A percentile compares a stretch with the other conserved stretches of the same genome.
Conservation (phyloP, 2,797 vertebrate genomes). For the Todus mexicanus region DNA sequence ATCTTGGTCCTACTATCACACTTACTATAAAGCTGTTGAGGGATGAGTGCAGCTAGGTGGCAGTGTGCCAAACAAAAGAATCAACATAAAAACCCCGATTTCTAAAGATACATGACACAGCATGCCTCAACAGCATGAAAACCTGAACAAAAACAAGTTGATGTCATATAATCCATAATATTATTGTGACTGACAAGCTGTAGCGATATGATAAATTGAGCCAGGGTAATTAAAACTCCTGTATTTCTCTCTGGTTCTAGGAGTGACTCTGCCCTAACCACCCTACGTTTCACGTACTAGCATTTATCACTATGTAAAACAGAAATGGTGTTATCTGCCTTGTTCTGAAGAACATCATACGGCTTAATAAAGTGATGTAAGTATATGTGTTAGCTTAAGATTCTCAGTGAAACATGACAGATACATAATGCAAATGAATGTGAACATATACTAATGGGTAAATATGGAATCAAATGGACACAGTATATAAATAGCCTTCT, state of each 20-base stretch:
- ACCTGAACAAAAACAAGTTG: not conserved
- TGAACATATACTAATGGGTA: not conserved
- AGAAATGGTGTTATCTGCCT: not conserved
- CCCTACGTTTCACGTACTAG: not conserved
- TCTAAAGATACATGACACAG: not conserved
- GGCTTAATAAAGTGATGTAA: not conserved
- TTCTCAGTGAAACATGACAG: not conserved
- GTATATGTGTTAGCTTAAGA: not conserved
- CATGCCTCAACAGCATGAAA: not conserved
- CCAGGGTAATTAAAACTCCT: not conserved
- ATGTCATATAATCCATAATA: not conserved
- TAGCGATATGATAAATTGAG: not conserved
- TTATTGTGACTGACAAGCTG: not conserved
- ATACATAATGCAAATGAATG: not conserved
- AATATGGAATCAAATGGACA: not conserved
- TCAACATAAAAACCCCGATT: not conserved
- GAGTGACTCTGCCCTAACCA: not conserved
- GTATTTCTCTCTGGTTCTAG: not conserved
- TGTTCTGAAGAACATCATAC: not conserved
- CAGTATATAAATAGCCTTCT: not conserved
- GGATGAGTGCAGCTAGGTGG: not conserved
- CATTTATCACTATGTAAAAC: not conserved
- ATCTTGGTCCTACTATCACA: not conserved
- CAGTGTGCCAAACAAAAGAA: conserved; percentile 6
- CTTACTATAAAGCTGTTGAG: not conserved